Evolutionary conservation across 1,140 invertebrate genomes (phyloP).

Genomic region (Phthorimaea operculella): DNA sequence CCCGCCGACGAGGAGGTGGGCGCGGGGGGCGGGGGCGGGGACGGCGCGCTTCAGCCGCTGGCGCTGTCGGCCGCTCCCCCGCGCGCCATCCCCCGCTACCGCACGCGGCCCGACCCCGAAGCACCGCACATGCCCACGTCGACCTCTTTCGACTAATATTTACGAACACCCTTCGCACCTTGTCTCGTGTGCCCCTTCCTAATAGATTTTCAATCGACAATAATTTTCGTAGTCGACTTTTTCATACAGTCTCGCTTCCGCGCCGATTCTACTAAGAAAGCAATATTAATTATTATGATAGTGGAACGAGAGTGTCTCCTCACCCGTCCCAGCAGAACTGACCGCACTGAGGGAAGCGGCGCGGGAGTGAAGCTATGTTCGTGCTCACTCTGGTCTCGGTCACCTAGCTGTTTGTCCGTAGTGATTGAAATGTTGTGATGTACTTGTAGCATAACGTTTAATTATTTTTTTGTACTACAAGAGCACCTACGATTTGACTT

Average conservation of each 20-base stretch:
- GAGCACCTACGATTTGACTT: slow-evolving; percentile 24
- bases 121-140: not conserved
- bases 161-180: not conserved
- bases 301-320: too few relatives aligned
- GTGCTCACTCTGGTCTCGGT: slow-evolving; percentile 6
- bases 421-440: slow-evolving; percentile 26
- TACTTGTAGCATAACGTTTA: slow-evolving; percentile 3
- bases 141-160: not conserved
- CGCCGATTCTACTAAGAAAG: too few relatives aligned
- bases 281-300: too few relatives aligned
- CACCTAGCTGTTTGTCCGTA: slow-evolving; percentile 19
- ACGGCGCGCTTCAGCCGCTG: not conserved
- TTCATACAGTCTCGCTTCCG: not conserved
- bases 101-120: slow-evolving; percentile 8
- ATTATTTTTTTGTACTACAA: slow-evolving; percentile 31
- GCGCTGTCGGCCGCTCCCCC: slow-evolving; percentile 8
- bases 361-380: not conserved
- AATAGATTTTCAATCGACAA: slow-evolving; percentile 16
- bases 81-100: slow-evolving; percentile 19
- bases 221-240: slow-evolving; percentile 17
- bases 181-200: slow-evolving; percentile 8
- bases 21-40: too few relatives aligned
- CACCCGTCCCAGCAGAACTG: too few relatives aligned
- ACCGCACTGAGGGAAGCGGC: not conserved
- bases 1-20: not conserved